phyloP scores from a whole-genome alignment of 2,797 vertebrate genomes.

The Alectoris magna region DNA sequence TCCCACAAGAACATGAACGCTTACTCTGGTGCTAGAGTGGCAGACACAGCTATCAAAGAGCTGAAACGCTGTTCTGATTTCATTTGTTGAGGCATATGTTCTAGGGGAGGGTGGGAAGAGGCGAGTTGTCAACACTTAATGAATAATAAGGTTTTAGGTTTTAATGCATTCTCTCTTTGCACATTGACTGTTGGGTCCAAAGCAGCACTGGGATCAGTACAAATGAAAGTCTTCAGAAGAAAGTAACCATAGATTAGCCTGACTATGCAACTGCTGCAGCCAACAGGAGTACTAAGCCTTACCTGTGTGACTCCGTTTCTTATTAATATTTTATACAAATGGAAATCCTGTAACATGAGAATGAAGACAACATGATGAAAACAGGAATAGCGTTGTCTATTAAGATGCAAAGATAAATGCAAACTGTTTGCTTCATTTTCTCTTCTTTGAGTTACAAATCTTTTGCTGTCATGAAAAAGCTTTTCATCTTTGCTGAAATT shows the following conservation, averaged over 20 bases:
- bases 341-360: constrained; percentile 44
- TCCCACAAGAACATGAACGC: neutral
- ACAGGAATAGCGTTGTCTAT: constrained; percentile 65
- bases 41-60: neutral
- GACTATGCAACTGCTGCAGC: neutral
- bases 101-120: neutral
- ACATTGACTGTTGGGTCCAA: neutral
- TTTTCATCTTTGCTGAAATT: constrained; percentile 72
- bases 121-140: neutral
- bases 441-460: constrained; percentile 68
- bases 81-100: neutral
- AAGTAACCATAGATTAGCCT: neutral
- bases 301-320: neutral
- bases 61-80: neutral
- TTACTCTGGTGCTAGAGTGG: neutral
- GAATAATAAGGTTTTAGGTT: constrained; percentile 8
- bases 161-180: neutral
- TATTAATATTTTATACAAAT: constrained; percentile 58
- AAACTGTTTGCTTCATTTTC: constrained; percentile 66
- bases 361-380: constrained; percentile 50
- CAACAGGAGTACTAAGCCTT: constrained; percentile 8
- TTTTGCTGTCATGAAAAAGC: constrained; percentile 59
- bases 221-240: constrained; percentile 1
- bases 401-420: constrained; percentile 64
- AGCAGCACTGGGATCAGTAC: neutral